Evolutionary conservation across 1,140 invertebrate species (phyloP).

Genomic region (Hydropsyche tenuis): DNA sequence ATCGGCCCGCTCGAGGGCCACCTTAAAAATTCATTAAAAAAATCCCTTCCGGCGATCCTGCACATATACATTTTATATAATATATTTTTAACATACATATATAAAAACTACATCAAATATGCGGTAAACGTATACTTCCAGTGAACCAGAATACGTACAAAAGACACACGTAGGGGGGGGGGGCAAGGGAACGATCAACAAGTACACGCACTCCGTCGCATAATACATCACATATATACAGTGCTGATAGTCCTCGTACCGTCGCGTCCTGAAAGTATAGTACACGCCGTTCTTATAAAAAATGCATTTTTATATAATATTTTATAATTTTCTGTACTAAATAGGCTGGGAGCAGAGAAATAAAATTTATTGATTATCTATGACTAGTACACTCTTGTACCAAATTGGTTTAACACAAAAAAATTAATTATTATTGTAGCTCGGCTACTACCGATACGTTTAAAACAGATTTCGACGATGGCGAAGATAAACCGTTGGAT

Average conservation of each 20-base stretch:
- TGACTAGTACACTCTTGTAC: slow-evolving; percentile 51
- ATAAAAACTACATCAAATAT: no score
- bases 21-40: no score
- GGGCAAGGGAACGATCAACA: no score
- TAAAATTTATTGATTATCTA: slow-evolving; percentile 45
- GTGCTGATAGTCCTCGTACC: background rate
- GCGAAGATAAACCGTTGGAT: no score
- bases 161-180: no score
- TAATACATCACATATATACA: background rate
- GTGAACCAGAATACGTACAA: background rate
- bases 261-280: background rate
- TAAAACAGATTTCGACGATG: no score
- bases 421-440: slow-evolving; percentile 6
- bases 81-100: slow-evolving; percentile 37
- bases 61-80: no score
- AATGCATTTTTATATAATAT: slow-evolving; percentile 28
- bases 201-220: no score
- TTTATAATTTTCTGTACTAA: slow-evolving; percentile 21
- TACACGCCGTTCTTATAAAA: background rate
- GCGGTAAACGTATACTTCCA: no score
- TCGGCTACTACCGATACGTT: slow-evolving; percentile 19
- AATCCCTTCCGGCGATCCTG: no score
- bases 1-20: no score
- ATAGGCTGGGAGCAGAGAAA: slow-evolving; percentile 30
- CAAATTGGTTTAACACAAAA: slow-evolving; percentile 43